These are phyloP conservation scores for Amblyopsis rosae DNA, from an alignment of 2,113 vertebrate species.

Conservation along the genomic window DNA sequence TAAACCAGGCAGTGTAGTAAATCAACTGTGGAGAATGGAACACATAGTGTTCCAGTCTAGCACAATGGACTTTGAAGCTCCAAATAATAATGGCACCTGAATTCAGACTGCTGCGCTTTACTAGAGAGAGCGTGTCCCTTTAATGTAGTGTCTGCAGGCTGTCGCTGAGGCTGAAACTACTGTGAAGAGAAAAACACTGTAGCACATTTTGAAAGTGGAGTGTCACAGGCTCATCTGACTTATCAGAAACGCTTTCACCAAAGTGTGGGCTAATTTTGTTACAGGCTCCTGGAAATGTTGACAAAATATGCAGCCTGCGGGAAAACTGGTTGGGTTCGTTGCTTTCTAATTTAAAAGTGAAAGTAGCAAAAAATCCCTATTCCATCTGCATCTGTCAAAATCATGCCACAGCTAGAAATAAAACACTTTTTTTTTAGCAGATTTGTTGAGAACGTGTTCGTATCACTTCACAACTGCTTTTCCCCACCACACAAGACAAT, in stretches of 20 bases:
- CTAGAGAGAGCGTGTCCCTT: neutral
- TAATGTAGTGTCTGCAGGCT: constrained; percentile 23
- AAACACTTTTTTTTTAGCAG: neutral
- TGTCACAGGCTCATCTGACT: neutral
- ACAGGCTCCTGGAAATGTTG: constrained; percentile 3
- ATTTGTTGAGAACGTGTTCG: neutral
- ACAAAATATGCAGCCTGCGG: constrained; percentile 14
- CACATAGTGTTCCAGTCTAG: constrained; percentile 31
- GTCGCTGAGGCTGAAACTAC: constrained; percentile 3
- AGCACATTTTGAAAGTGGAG: neutral
- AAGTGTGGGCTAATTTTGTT: constrained; percentile 10
- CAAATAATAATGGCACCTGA: constrained; percentile 36
- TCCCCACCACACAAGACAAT: neutral
- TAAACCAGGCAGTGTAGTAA: constrained; percentile 48
- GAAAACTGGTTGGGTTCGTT: constrained; percentile 4
- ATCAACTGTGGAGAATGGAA: constrained; percentile 67
- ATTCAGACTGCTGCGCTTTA: constrained; percentile 12
- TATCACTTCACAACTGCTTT: neutral
- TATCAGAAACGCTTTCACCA: neutral
- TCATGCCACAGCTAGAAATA: neutral
- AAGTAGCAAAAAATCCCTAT: neutral
- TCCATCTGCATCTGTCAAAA: neutral
- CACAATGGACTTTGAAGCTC: constrained; percentile 37
- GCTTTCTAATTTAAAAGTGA: constrained; percentile 4
- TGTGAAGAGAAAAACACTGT: neutral